These are phyloP conservation scores for Graptemys geographica DNA, from an alignment of 2,797 vertebrate genomes.

Conservation along the genomic window DNA sequence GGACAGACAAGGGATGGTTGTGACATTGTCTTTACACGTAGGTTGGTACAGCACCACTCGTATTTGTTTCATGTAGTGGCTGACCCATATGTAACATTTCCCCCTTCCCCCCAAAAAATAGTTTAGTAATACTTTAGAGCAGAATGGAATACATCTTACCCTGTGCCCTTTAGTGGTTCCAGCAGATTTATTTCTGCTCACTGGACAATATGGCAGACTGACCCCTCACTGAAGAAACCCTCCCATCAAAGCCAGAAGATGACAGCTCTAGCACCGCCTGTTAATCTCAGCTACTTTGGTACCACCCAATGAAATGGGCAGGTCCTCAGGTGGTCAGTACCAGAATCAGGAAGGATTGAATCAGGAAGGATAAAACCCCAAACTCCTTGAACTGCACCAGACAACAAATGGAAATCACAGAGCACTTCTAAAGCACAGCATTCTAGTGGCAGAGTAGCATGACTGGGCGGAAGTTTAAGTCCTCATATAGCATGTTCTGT, in stretches of 20 bases:
- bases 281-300: neutral
- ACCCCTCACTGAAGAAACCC: neutral
- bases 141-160: neutral
- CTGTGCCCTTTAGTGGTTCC: neutral
- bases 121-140: neutral
- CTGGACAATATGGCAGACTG: neutral
- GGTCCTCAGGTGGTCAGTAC: neutral
- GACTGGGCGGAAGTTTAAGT: neutral
- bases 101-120: neutral
- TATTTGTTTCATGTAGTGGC: neutral
- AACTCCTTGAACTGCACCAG: neutral
- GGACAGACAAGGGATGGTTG: too few species aligned
- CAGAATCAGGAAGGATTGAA: neutral
- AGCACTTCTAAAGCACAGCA: neutral
- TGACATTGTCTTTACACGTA: neutral
- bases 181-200: neutral
- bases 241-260: neutral
- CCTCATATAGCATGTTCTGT: neutral
- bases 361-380: neutral
- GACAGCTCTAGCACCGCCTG: neutral
- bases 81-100: neutral
- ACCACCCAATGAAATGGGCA: neutral
- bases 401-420: neutral
- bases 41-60: neutral
- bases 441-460: neutral